Base-by-base conservation (phyloP, 2,888 invertebrate genomes). In the Pseudococcus jackbeardsleyi region DNA sequence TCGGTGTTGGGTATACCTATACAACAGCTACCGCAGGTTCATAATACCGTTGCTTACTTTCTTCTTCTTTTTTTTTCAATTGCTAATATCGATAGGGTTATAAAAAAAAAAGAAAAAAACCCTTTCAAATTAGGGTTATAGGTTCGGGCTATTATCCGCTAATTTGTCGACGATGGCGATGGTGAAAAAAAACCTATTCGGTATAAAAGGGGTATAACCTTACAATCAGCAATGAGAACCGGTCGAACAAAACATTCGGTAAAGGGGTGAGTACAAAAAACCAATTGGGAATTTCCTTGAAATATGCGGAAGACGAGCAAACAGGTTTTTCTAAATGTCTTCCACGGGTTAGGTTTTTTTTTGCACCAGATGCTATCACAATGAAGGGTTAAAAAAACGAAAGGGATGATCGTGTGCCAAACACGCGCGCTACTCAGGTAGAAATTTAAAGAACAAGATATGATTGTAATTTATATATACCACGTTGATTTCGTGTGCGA, bases 401-500 rank as follows among this genome's bases (percentile, higher is more conserved):
- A 86, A 86, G 68, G 68, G 68, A 86, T 46, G 86, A 86, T 86
- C 86, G 86, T 86, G 86, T 86, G 86, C 86, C 86, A 42, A 68
- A 86, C 86, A 86, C 86, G 72, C 86, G 68, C 86, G n/a, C n/a
- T n/a, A 42, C 72, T 68, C 86, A 86, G 86, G 86, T 86, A 86
- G 68, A 86, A 85, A 85, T 86, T 68, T 42, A 86, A 86, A 42
- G 85, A 85, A 86, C 86, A 46, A 86, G 86, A 86, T 86, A 86
- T 86, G 72, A 86, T 86, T 72, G 86, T 86, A 86, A 86, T 64
- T 86, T 86, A 86, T 77, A 77, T 77, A 77, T 46, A 46, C 79
- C 19, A 42, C 86, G 86, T 46, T 68, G 22, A 42, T 68, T 86
- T 85, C 85, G 54, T 64, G 54, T 26, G 86, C 72, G 68, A 86